Percentiles rank a stretch among this genome's conserved stretches.
Evolutionary conservation across 2,888 invertebrate genomes (phyloP).

Genomic region (Patella caerulea): DNA sequence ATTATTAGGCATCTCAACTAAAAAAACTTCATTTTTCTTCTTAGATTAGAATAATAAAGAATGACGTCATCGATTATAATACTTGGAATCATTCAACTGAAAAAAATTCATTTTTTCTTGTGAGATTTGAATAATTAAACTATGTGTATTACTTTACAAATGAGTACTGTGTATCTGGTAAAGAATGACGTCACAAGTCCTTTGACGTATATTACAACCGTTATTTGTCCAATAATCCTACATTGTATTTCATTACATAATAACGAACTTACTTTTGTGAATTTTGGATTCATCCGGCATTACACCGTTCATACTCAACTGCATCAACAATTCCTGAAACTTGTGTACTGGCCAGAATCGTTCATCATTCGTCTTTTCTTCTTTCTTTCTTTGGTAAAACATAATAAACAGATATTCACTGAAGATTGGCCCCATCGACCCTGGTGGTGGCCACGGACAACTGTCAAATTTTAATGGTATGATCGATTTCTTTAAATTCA

Average conservation of each 20-base stretch:
- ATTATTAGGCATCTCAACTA: constrained; percentile 42
- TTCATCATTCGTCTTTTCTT: constrained; percentile 53
- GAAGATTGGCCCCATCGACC: constrained; percentile 69
- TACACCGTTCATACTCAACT: constrained; percentile 56
- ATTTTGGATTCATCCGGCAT: constrained; percentile 54
- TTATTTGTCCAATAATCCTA: no score
- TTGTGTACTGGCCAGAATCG: constrained; percentile 64
- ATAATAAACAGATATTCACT: constrained; percentile 67
- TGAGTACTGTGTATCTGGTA: no score
- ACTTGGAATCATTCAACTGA: no score
- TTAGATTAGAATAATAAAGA: constrained; percentile 35
- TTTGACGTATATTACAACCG: no score
- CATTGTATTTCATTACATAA: no score
- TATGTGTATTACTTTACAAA: no score
- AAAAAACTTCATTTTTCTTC: constrained; percentile 54
- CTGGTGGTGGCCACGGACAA: constrained; percentile 67
- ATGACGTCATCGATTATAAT: no score
- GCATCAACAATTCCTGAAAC: constrained; percentile 68
- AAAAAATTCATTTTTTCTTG: no score
- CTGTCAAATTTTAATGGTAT: constrained; percentile 68
- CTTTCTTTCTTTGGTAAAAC: constrained; percentile 40
- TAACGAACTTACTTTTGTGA: constrained; percentile 41
- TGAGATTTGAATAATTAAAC: no score
- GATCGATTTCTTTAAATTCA: constrained; percentile 64
- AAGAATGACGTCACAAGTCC: no score